A percentile compares a stretch with the other conserved stretches of the same genome.
phyloP scores from a whole-genome alignment of 2,797 vertebrate genomes.

The Ctenosaura bakeri region DNA sequence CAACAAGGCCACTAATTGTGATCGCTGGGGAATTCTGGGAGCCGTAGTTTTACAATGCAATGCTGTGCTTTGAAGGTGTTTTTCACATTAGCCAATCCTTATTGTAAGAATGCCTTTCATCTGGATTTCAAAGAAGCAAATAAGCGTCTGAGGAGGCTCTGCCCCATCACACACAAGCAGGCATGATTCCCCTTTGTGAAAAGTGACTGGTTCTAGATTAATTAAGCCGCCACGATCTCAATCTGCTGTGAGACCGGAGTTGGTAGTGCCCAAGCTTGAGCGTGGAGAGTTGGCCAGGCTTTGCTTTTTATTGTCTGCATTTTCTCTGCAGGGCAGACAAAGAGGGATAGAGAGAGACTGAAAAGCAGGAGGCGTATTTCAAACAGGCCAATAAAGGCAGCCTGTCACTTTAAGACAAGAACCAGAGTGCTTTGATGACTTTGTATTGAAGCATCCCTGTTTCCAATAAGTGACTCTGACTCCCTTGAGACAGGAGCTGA shows the following conservation, averaged over 20 bases:
- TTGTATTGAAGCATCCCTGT: conserved; percentile 81
- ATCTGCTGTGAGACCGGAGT: conserved; percentile 80
- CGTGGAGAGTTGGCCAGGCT: conserved; percentile 84
- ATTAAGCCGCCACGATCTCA: conserved; percentile 82
- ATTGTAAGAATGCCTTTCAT: background rate
- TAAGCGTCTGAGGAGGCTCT: background rate
- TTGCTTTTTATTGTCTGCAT: conserved; percentile 83
- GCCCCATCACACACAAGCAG: background rate
- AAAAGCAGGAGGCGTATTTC: conserved; percentile 86
- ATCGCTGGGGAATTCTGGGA: background rate
- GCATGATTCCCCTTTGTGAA: background rate
- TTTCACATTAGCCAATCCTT: background rate
- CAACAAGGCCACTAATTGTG: no score
- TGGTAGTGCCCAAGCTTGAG: conserved; percentile 84
- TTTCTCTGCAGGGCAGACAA: conserved; percentile 83
- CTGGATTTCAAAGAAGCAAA: background rate
- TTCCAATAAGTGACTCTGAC: conserved; percentile 79
- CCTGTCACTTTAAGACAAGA: conserved; percentile 88
- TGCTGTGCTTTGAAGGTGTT: no score
- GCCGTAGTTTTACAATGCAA: no score
- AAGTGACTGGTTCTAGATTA: background rate
- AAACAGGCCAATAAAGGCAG: conserved; percentile 80
- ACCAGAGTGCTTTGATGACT: conserved; percentile 87
- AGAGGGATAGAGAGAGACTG: conserved; percentile 87
- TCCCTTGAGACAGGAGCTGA: conserved; percentile 44